Conservation (phyloP, 1,140 invertebrate species). For the Caerostris extrusa region DNA sequence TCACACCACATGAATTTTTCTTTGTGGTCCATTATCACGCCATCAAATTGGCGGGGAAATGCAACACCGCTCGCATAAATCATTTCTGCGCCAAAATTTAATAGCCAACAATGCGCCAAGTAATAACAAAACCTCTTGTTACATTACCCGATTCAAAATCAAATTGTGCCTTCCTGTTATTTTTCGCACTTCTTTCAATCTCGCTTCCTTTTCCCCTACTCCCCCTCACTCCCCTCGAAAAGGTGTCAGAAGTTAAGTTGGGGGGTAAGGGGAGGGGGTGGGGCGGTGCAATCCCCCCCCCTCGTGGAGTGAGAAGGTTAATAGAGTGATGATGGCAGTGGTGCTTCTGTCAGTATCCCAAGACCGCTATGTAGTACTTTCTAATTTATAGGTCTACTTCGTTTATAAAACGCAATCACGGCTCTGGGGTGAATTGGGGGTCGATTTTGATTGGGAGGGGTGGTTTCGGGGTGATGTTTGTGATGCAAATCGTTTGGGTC, state of each 20-base stretch:
- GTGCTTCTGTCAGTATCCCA: not conserved
- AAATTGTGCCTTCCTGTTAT: slow-evolving; percentile 69
- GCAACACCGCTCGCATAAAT: slow-evolving; percentile 30
- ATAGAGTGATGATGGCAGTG: slow-evolving; percentile 41
- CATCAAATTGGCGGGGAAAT: not conserved
- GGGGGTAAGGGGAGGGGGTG: not conserved
- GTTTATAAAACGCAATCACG: slow-evolving; percentile 57
- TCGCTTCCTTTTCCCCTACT: slow-evolving; percentile 29
- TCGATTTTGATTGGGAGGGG: not conserved
- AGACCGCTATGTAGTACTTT: slow-evolving; percentile 37
- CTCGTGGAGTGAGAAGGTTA: slow-evolving; percentile 38
- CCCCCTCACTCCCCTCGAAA: not conserved
- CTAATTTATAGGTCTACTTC: slow-evolving; percentile 67
- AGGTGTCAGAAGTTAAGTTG: slow-evolving; percentile 69
- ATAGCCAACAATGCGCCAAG: slow-evolving; percentile 28
- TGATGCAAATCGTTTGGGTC: slow-evolving; percentile 53
- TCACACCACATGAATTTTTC: not conserved
- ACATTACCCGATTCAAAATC: slow-evolving; percentile 66
- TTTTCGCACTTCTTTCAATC: slow-evolving; percentile 3
- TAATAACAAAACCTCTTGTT: slow-evolving; percentile 58
- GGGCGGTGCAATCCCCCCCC: not conserved
- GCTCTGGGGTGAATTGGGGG: not conserved
- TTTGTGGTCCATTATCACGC: not conserved
- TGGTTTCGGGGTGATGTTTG: slow-evolving; percentile 30
- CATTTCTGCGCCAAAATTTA: slow-evolving; percentile 35